phyloP scores from a whole-genome alignment of 2,113 vertebrate species.

The Rhynchomys soricoides region DNA sequence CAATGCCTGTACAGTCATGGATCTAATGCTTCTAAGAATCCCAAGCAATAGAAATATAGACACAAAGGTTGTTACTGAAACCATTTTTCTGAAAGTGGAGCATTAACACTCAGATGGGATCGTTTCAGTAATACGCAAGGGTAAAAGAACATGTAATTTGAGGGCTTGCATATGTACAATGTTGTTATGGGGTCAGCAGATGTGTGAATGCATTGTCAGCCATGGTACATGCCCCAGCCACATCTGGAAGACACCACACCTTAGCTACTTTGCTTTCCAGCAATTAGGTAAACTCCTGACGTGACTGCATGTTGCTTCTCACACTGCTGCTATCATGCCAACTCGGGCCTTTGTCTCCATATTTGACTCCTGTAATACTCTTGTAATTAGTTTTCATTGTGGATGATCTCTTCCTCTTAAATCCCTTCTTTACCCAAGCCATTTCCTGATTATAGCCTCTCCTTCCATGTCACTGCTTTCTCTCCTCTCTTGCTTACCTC shows the following conservation, averaged over 20 bases:
- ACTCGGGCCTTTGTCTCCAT: neutral
- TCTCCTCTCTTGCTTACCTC: neutral
- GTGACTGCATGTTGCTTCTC: slow-evolving; percentile 10
- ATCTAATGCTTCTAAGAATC: slow-evolving; percentile 39
- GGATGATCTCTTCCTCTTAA: neutral
- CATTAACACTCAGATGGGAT: neutral
- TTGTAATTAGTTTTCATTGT: neutral
- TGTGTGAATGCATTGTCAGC: neutral
- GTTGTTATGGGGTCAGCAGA: neutral
- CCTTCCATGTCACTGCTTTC: neutral
- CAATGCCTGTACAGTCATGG: neutral
- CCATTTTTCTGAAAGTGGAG: neutral
- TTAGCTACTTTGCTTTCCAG: slow-evolving; percentile 20
- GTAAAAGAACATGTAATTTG: neutral
- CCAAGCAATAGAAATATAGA: neutral
- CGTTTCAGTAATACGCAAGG: neutral
- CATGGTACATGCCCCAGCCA: slow-evolving; percentile 19
- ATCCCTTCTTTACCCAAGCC: neutral
- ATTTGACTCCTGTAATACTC: neutral
- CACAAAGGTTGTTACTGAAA: neutral
- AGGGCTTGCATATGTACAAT: neutral
- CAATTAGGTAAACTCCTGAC: slow-evolving; percentile 19
- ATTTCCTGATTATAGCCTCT: neutral
- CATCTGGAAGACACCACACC: neutral
- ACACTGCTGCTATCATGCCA: neutral